A percentile compares a stretch with the other conserved stretches of the same genome.
phyloP scores from a whole-genome alignment of 2,888 invertebrate genomes.

The Tipula confusa region DNA sequence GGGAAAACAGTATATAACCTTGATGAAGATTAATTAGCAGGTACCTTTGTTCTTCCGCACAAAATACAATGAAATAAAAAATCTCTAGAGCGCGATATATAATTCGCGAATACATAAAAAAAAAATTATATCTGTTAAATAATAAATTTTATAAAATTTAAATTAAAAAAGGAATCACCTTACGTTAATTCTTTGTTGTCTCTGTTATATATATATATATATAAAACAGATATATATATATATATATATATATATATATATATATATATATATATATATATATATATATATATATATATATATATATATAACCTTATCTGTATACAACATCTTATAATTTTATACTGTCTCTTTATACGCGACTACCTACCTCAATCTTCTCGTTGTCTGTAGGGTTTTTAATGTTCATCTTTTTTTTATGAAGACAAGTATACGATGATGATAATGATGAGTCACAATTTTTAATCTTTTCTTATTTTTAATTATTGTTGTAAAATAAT shows the following conservation, averaged over 20 bases:
- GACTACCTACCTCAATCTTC: not conserved
- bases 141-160: not conserved
- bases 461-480: not conserved
- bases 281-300: too few relatives aligned
- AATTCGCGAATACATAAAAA: not conserved
- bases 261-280: too few relatives aligned
- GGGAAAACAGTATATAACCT: not conserved
- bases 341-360: not conserved
- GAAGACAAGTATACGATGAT: not conserved
- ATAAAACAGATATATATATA: too few relatives aligned
- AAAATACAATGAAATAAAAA: not conserved
- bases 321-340: not conserved
- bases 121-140: not conserved
- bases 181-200: not conserved
- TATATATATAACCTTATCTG: not conserved
- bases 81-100: not conserved
- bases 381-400: not conserved
- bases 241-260: too few relatives aligned
- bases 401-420: not conserved
- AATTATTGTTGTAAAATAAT: not conserved
- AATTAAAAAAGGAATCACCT: not conserved
- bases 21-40: slow-evolving; percentile 3
- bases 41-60: not conserved
- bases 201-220: not conserved
- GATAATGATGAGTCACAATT: not conserved